phyloP scores from a whole-genome alignment of 1,140 invertebrate species.

The Gonioctena quinquepunctata region DNA sequence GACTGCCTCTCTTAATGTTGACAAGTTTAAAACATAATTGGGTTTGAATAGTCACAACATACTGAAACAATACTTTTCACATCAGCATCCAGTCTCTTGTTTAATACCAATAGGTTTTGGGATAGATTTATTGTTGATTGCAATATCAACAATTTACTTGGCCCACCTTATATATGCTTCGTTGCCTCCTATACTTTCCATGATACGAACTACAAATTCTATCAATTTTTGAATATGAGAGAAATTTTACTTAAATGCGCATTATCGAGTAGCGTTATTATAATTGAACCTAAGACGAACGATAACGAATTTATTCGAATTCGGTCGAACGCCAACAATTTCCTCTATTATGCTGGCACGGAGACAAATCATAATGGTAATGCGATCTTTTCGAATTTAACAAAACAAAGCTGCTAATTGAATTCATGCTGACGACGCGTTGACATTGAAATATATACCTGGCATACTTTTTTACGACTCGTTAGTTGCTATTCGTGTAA shows the following conservation, averaged over 20 bases:
- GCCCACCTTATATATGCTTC: no score
- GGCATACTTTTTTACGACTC: background rate
- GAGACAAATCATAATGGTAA: background rate
- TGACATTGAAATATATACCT: background rate
- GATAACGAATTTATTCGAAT: background rate
- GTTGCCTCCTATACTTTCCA: no score
- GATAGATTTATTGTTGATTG: no score
- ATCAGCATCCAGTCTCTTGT: no score
- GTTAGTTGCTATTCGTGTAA: background rate
- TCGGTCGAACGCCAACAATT: background rate
- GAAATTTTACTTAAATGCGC: background rate
- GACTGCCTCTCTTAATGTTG: no score
- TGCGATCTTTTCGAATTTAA: constrained; percentile 1
- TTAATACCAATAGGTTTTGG: no score
- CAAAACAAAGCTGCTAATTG: background rate
- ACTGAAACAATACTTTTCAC: no score
- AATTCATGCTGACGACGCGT: background rate
- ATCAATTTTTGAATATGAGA: background rate
- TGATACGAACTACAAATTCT: no score
- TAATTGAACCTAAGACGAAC: constrained; percentile 8
- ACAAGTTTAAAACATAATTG: no score
- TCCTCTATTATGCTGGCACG: background rate
- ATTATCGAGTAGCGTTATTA: background rate
- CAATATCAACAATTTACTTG: no score
- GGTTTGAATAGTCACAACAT: no score